Evolutionary conservation across 2,888 invertebrate genomes (phyloP), one percentile per base, ranked within the genome.

Genomic region (Hypomecis punctinalis): DNA sequence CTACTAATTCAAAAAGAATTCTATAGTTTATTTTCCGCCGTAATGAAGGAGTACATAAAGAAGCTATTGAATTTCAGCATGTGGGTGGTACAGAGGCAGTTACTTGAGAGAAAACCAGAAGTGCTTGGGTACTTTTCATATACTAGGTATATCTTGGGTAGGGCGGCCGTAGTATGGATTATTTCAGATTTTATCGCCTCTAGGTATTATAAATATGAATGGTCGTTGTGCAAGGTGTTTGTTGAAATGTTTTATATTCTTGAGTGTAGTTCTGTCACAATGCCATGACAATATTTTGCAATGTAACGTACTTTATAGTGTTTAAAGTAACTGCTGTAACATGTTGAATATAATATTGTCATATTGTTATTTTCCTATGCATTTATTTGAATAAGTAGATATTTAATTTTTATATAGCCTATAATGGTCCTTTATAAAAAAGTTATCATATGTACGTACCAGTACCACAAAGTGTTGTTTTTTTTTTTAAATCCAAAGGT

Each of bases 1-100:
- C 23, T 23, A 23, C 23, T 23, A 23, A 23, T 23, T 23, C 23
- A 2, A 23, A 23, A 23, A 3, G 47, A 56, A 56, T 56, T 56
- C 40, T 56, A 46, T 56, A 39, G 33, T 23, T 3, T 9, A 33
- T n/a, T n/a, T 40, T 33, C 47, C 47, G 7, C 47, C 40, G 47
- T 23, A 40, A 52, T 39, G 39, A 8, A 33, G 33, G 47, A 56
- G 39, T 47, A 39, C 56, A 23, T 10, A 40, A 56, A 40, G 47
- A 56, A 56, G 47, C 56, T 39, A 56, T 56, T 56, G 56, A 56
- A 56, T 47, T 56, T 56, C 56, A 56, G 47, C 7, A 9, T 6
- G 47, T 56, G 56, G 47, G 56, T 33, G 56, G 56, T 56, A 47
- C 47, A 39, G 56, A 47, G 40, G 56, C 56, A 39, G 56, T n/a